These are phyloP conservation scores for Osmerus eperlanus DNA, from an alignment of 2,113 vertebrate species.

Conservation along the genomic window DNA sequence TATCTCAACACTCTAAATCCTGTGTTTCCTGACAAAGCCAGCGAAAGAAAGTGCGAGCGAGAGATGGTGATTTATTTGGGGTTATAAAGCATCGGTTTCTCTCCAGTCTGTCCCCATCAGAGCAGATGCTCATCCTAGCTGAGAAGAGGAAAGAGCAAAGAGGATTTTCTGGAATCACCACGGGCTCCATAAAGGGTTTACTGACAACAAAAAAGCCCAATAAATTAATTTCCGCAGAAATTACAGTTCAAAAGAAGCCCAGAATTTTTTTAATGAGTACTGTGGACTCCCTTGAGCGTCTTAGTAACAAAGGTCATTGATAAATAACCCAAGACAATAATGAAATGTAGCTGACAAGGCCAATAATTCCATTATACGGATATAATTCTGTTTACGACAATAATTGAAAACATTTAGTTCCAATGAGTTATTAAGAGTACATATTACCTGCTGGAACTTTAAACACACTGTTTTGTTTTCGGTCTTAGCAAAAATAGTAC, in stretches of 20 bases:
- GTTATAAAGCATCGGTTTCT: slow-evolving; percentile 8
- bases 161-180: slow-evolving; percentile 20
- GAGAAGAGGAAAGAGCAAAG: slow-evolving; percentile 24
- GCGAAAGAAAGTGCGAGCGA: too few relatives aligned
- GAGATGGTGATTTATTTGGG: slow-evolving; percentile 12
- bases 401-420: not conserved
- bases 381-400: slow-evolving; percentile 18
- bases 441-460: too few relatives aligned
- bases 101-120: slow-evolving; percentile 29
- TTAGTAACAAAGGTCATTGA: slow-evolving; percentile 12
- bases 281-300: slow-evolving; percentile 8
- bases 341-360: not conserved
- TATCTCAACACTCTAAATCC: slow-evolving; percentile 8
- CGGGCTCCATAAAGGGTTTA: slow-evolving; percentile 32
- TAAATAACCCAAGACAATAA: slow-evolving; percentile 4
- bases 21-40: slow-evolving; percentile 18
- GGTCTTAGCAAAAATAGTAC: too few relatives aligned
- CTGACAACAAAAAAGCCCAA: not conserved
- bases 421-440: not conserved
- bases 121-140: slow-evolving; percentile 24
- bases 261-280: slow-evolving; percentile 4
- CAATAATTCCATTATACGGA: not conserved
- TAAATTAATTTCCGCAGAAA: slow-evolving; percentile 9
- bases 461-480: too few relatives aligned
- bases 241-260: slow-evolving; percentile 5